A percentile compares a stretch with the other conserved stretches of the same genome.
phyloP scores from a whole-genome alignment of 2,888 invertebrate species.

The Zaprionus bogoriensis region DNA sequence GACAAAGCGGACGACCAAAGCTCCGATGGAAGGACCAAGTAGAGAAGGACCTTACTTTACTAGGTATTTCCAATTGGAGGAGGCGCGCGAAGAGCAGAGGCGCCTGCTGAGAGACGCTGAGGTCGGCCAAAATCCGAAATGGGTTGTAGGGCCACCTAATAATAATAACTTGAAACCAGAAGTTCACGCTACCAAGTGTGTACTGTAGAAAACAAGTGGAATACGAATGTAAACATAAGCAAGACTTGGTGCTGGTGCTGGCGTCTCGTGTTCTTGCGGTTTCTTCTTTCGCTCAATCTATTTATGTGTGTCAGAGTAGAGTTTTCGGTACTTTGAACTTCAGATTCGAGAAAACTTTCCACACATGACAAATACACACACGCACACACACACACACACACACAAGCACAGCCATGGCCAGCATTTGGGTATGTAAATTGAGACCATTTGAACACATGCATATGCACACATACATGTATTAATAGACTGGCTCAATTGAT shows the following conservation, averaged over 20 bases:
- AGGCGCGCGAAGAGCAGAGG: too few relatives aligned
- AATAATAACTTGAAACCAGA: too few relatives aligned
- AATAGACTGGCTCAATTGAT: slow-evolving; percentile 37
- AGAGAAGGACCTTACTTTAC: too few relatives aligned
- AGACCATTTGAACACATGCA: too few relatives aligned
- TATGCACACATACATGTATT: neutral
- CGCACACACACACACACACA: neutral
- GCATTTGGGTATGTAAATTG: too few relatives aligned
- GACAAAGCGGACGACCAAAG: too few relatives aligned
- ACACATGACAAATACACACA: slow-evolving; percentile 2
- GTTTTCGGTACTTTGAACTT: slow-evolving; percentile 55
- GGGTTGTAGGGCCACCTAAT: too few relatives aligned
- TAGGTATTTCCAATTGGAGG: too few relatives aligned
- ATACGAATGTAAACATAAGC: neutral
- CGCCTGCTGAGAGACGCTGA: too few relatives aligned
- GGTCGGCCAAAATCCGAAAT: too few relatives aligned
- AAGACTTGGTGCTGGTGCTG: neutral
- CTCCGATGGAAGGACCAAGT: too few relatives aligned
- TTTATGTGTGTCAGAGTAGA: slow-evolving; percentile 39
- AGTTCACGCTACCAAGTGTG: neutral
- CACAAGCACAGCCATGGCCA: too few relatives aligned
- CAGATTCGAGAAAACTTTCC: slow-evolving; percentile 49
- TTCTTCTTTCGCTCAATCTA: slow-evolving; percentile 41
- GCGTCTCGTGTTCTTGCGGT: slow-evolving; percentile 5
- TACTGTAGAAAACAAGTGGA: neutral